Evolutionary conservation across 2,888 invertebrate species (phyloP).

Genomic region (Drosophila affinis): DNA sequence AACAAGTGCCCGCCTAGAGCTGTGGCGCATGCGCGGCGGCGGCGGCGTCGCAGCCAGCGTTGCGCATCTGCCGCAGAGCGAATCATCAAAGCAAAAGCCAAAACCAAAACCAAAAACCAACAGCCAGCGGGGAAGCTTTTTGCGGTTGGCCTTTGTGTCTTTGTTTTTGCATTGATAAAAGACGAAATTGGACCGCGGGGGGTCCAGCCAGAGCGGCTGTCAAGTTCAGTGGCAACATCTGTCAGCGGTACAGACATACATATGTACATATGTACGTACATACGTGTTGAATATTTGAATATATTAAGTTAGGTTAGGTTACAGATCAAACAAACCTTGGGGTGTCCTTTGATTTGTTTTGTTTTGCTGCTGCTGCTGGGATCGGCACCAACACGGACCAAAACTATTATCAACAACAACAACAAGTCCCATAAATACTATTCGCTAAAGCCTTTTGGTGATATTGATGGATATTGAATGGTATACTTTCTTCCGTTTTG

Average conservation of each 20-base stretch:
- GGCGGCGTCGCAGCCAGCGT: constrained; percentile 18
- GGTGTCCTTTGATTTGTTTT: background rate
- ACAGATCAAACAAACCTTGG: background rate
- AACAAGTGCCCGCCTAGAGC: constrained; percentile 1
- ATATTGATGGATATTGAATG: no score
- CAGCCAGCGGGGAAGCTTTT: constrained; percentile 18
- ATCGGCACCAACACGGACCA: no score
- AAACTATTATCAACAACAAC: no score
- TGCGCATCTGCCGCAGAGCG: constrained; percentile 37
- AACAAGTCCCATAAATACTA: no score
- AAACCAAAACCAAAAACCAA: constrained; percentile 13
- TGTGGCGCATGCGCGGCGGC: constrained; percentile 27
- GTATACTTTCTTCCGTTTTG: no score
- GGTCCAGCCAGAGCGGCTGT: constrained; percentile 22
- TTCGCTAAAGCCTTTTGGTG: no score
- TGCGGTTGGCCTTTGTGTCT: constrained; percentile 1
- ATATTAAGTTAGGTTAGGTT: background rate
- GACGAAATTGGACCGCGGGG: constrained; percentile 33
- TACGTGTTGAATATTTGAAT: background rate
- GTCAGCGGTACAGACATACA: constrained; percentile 19
- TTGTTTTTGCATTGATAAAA: constrained; percentile 66
- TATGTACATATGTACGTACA: background rate
- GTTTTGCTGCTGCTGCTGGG: no score
- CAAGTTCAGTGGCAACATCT: constrained; percentile 71
- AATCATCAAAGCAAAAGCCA: constrained; percentile 6